Evolutionary conservation across 2,113 vertebrate genomes (phyloP).

Genomic region (Clarias batrachus): DNA sequence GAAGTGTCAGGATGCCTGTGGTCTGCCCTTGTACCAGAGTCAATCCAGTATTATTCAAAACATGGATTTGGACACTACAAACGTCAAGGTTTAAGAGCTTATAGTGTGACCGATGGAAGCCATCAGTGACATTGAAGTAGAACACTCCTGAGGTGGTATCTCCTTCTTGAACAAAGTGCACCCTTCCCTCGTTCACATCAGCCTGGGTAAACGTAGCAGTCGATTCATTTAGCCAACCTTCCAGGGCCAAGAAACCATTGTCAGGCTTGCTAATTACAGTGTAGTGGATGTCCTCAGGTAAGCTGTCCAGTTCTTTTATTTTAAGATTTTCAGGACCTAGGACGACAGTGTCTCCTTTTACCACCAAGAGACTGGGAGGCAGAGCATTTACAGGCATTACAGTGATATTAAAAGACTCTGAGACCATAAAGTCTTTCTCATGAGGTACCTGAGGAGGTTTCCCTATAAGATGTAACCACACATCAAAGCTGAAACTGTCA

Average conservation of each 20-base stretch:
- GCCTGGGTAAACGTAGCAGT: conserved; percentile 84
- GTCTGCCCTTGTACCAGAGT: conserved; percentile 79
- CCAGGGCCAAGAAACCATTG: conserved; percentile 82
- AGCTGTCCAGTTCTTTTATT: conserved; percentile 82
- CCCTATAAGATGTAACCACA: conserved; percentile 77
- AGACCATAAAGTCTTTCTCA: conserved; percentile 65
- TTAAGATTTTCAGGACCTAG: conserved; percentile 79
- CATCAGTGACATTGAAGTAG: conserved; percentile 86
- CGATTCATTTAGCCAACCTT: conserved; percentile 66
- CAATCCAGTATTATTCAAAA: conserved; percentile 81
- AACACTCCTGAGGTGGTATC: conserved; percentile 79
- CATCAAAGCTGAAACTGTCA: conserved; percentile 82
- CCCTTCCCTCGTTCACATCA: conserved; percentile 73
- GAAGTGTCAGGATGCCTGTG: conserved; percentile 69
- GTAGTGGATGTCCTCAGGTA: conserved; percentile 81
- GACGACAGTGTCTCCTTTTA: conserved; percentile 74
- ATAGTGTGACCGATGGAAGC: conserved; percentile 81
- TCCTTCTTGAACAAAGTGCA: conserved; percentile 85
- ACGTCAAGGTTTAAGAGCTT: conserved; percentile 84
- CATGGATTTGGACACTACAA: conserved; percentile 68
- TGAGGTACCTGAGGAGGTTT: conserved; percentile 59
- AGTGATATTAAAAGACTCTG: conserved; percentile 83
- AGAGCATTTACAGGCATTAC: conserved; percentile 84
- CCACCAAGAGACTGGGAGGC: conserved; percentile 73
- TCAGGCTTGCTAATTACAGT: conserved; percentile 76